Base-by-base conservation (phyloP, 2,113 vertebrate species). In the Urocitellus parryii region DNA sequence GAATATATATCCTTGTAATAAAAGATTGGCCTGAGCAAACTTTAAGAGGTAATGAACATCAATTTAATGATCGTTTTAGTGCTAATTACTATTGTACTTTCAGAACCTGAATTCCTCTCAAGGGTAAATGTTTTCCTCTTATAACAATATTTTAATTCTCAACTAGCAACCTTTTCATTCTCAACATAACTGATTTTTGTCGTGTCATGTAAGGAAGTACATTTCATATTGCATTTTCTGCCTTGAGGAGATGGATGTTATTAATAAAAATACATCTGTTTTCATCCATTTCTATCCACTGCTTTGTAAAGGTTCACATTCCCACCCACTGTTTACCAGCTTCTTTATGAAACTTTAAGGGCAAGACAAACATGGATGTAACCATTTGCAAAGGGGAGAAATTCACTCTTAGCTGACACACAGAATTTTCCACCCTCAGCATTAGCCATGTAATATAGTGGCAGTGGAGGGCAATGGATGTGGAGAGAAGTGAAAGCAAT, bases 401-500 rank as follows among this genome's bases (percentile, higher is more conserved):
- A 98, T 97, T 98, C 96, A 96, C 95, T 98, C 96, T 94, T 97
- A 98, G 97, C 95, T 99, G 98, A 98, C 99, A 98, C 94, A 97
- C 96, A 98, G 97, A 97, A 98, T 99, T 99, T 96, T 99, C 97
- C 95, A 98, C 88, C 90, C 97, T 99, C 98, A 98, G 98, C 98
- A 98, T 97, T 98, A 98, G 98, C 97, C 97, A 96, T 98, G 98
- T 99, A 99, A 98, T 98, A 99, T 97, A 98, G 98, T 99, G 99
- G 98, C 98, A 98, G 98, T 97, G 96, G 97, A 99, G 98, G 92
- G 98, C 98, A 99, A 99, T 98, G 98, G 98, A 99, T 99, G 98
- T 97, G 97, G 98, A 98, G 96, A 98, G 98, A 98, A 98, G 98
- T 98, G 98, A 97, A 98, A 99, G 99, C 98, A 99, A 99, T 99